Conservation (phyloP, 2,888 invertebrate genomes). For the Acleris holmiana region DNA sequence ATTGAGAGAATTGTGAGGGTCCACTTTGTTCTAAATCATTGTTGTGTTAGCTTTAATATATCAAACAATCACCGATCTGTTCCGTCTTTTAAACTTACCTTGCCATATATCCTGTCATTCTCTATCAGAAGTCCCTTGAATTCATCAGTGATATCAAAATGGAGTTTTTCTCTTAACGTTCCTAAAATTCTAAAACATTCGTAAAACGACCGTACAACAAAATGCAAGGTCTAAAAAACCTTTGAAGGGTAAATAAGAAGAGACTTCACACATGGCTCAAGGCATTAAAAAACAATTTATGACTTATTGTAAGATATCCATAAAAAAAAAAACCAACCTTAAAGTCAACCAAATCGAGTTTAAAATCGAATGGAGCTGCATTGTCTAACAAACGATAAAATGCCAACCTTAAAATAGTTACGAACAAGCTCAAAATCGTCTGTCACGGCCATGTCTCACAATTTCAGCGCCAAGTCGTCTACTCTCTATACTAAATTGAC, state of each 20-base stretch:
- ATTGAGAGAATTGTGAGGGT: too few relatives aligned
- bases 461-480: too few relatives aligned
- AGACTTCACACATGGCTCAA: constrained; percentile 35
- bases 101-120: too few relatives aligned
- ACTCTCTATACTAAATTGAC: too few relatives aligned
- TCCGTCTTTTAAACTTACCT: too few relatives aligned
- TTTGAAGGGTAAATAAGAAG: constrained; percentile 30
- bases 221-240: constrained; percentile 33
- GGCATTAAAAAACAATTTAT: constrained; percentile 50
- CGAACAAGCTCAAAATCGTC: constrained; percentile 17
- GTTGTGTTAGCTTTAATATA: too few relatives aligned
- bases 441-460: constrained; percentile 39
- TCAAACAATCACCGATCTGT: too few relatives aligned
- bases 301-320: constrained; percentile 49
- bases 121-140: neutral
- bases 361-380: too few relatives aligned
- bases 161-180: neutral
- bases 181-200: constrained; percentile 22
- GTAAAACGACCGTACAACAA: constrained; percentile 18
- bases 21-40: too few relatives aligned
- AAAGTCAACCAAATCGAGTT: too few relatives aligned
- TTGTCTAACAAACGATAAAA: constrained; percentile 13
- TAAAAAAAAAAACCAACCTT: constrained; percentile 14
- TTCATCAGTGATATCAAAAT: neutral
- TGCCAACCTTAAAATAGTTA: constrained; percentile 37